Evolutionary conservation across 1,140 invertebrate species (phyloP).

Genomic region (Scaptomyza pallida): DNA sequence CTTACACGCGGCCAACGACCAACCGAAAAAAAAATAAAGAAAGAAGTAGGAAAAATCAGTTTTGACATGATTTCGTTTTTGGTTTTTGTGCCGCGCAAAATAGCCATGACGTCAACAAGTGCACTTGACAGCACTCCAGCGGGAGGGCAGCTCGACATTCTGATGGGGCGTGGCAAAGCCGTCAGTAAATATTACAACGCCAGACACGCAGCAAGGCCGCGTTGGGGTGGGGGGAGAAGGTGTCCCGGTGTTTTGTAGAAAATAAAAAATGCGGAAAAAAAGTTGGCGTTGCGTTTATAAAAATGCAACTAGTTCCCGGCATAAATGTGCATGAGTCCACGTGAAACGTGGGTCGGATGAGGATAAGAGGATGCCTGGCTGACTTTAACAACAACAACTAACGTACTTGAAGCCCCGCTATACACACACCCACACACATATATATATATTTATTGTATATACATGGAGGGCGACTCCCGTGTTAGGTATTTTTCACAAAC

Average conservation of each 20-base stretch:
- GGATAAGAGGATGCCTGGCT: slow-evolving; percentile 36
- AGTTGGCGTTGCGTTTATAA: slow-evolving; percentile 63
- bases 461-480: neutral
- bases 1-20: neutral
- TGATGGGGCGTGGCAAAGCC: slow-evolving; percentile 36
- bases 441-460: too few relatives aligned
- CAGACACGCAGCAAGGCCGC: slow-evolving; percentile 56
- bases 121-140: slow-evolving; percentile 74
- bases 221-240: neutral
- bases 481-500: slow-evolving; percentile 41
- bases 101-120: slow-evolving; percentile 81
- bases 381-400: slow-evolving; percentile 28
- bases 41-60: slow-evolving; percentile 52
- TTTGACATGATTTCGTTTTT: slow-evolving; percentile 66
- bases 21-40: too few relatives aligned
- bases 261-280: slow-evolving; percentile 42
- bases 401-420: slow-evolving; percentile 40
- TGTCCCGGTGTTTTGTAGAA: slow-evolving; percentile 21
- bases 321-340: slow-evolving; percentile 50
- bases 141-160: neutral
- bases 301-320: slow-evolving; percentile 75
- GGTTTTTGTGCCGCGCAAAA: slow-evolving; percentile 65
- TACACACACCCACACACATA: slow-evolving; percentile 28
- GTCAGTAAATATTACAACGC: slow-evolving; percentile 73
- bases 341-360: slow-evolving; percentile 13